Evolutionary conservation across 2,797 vertebrate species (phyloP).

Genomic region (Sebastiscus tertius): DNA sequence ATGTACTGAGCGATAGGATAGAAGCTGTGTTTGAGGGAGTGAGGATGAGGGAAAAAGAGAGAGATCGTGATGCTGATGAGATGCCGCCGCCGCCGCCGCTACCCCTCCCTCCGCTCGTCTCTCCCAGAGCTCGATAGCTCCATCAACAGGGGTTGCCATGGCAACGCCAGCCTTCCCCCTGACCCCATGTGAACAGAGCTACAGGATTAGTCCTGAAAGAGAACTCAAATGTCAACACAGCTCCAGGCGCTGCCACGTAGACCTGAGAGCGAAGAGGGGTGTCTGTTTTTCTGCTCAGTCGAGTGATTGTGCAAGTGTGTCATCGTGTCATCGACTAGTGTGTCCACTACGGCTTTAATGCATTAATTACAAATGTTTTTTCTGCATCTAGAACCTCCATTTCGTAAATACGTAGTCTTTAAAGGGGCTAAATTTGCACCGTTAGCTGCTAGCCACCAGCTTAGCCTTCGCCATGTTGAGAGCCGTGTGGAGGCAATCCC

Average conservation of each 20-base stretch:
- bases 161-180: conserved; percentile 75
- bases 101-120: conserved; percentile 56
- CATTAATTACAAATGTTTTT: not conserved
- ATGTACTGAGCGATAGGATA: not conserved
- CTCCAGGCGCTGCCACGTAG: conserved; percentile 78
- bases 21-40: conserved; percentile 20
- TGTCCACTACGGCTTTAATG: not conserved
- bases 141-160: conserved; percentile 80
- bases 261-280: conserved; percentile 37
- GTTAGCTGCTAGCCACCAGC: too few relatives aligned
- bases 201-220: conserved; percentile 81
- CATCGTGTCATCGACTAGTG: conserved; percentile 31
- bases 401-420: not conserved
- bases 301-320: conserved; percentile 43
- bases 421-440: too few relatives aligned
- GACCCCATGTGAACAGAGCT: conserved; percentile 80
- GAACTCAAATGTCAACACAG: conserved; percentile 80
- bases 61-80: conserved; percentile 65
- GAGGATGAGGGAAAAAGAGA: conserved; percentile 34
- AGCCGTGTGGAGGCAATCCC: too few relatives aligned
- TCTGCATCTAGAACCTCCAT: not conserved
- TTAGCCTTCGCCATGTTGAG: too few relatives aligned
- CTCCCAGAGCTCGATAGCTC: conserved; percentile 68
- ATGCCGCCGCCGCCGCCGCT: not conserved
- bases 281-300: conserved; percentile 42